phyloP scores from a whole-genome alignment of 1,140 invertebrate genomes.

The Drosophila littoralis region DNA sequence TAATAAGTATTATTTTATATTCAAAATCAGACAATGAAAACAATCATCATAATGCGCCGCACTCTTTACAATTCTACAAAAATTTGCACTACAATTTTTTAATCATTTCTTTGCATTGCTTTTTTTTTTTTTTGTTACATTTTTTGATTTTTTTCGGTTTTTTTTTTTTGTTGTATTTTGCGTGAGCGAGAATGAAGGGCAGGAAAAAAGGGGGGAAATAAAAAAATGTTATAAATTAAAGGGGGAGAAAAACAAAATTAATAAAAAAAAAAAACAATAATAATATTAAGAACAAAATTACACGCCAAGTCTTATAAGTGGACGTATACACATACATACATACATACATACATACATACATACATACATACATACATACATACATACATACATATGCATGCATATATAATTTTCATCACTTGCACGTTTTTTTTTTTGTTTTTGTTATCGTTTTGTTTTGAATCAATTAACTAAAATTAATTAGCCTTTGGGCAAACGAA shows the following conservation, averaged over 20 bases:
- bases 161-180: constrained; percentile 4
- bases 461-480: constrained; percentile 43
- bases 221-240: not conserved
- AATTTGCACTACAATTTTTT: constrained; percentile 31
- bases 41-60: constrained; percentile 44
- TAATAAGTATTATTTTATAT: constrained; percentile 28
- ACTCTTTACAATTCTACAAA: constrained; percentile 39
- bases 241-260: not conserved
- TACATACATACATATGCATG: constrained; percentile 15
- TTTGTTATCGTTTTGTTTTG: not conserved
- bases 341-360: constrained; percentile 9
- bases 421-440: constrained; percentile 46
- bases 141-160: constrained; percentile 8
- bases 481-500: constrained; percentile 32
- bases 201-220: not conserved
- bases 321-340: constrained; percentile 6
- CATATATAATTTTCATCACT: constrained; percentile 53
- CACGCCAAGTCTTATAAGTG: constrained; percentile 32
- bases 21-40: constrained; percentile 52
- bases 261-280: constrained; percentile 3
- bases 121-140: constrained; percentile 6
- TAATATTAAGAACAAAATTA: constrained; percentile 20
- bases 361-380: constrained; percentile 8
- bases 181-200: not conserved
- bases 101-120: constrained; percentile 8